Evolutionary conservation across 64 coral and sea anemone genomes (phyloP).

Genomic region (Stichodactyla helianthus): DNA sequence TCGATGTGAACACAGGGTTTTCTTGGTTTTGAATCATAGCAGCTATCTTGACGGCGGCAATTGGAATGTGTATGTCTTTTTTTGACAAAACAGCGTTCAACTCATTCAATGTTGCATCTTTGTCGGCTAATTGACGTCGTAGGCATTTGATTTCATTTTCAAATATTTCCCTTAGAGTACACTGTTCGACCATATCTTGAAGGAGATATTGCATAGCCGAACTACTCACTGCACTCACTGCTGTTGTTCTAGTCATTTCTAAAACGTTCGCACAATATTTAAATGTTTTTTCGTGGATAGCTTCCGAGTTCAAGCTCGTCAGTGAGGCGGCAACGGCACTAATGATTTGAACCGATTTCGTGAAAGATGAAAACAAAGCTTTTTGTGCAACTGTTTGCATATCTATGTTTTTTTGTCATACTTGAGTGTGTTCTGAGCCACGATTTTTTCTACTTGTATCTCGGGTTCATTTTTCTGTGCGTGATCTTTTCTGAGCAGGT

Average conservation of each 20-base stretch:
- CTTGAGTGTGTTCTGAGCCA: neutral
- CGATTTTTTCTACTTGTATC: neutral
- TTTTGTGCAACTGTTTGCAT: neutral
- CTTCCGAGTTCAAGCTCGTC: neutral
- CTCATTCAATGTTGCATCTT: neutral
- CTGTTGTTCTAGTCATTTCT: neutral
- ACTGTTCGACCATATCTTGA: neutral
- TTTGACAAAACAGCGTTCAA: neutral
- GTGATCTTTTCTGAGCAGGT: neutral
- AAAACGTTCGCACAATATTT: neutral
- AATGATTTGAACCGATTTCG: neutral
- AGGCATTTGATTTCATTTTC: neutral
- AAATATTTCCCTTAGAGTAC: neutral
- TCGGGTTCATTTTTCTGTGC: neutral
- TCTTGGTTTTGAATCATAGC: neutral
- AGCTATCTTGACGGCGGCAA: neutral
- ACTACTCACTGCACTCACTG: neutral
- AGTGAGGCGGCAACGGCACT: neutral
- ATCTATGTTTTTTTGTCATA: neutral
- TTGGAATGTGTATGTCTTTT: conserved; percentile 3
- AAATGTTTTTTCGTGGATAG: neutral
- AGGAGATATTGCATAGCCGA: neutral
- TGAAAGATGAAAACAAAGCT: neutral
- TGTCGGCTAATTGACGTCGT: neutral
- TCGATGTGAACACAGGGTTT: neutral